Base-by-base conservation (phyloP, 2,888 invertebrate genomes). In the Epinotia demarniana region DNA sequence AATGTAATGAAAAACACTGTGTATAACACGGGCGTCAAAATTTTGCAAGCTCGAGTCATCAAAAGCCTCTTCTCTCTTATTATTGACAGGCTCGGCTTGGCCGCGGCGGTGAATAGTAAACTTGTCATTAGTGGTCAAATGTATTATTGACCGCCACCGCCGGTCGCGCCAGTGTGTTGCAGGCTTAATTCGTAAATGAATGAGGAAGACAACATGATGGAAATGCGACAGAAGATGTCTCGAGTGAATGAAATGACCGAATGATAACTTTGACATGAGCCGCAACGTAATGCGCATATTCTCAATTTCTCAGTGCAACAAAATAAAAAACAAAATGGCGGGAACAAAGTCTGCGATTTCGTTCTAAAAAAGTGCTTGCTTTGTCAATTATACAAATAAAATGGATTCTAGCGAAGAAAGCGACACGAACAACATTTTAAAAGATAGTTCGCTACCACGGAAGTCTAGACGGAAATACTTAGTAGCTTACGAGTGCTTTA, bases 341-440 rank as follows among this genome's bases (percentile, higher is more conserved):
- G 39, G 53, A 61, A 53, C n/a, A 39, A 23, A 55, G 23, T 18
- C 53, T 53, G 53, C 27, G 11, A 13, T 53, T 19, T 60, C 16
- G 46, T 43, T 19, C 11, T 39, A 23, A 23, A 8, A 53, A 5
- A 18, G 13, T 23, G n/a, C 9, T 43, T 58, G 19, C 3, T 60
- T 53, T 62, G 18, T 16, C 6, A 5, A 19, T 19, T 43, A 53
- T n/a, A 55, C 62, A 33, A 67, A 73, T 61, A 55, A 68, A 55
- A 73, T 73, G 73, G 62, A 46, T 46, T 69, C 58, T 16, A 63
- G 68, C 18, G 72, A 63, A 57, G 72, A 72, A 55, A 57, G 19
- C 27, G 62, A 68, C 11, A 55, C 49, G 23, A 55, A 53, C 16
- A 8, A n/a, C 33, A 49, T 53, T 33, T 53, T 62, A 18, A 43